These are phyloP conservation scores for Callipepla californica DNA, from an alignment of 2,113 vertebrate genomes.

Conservation along the genomic window DNA sequence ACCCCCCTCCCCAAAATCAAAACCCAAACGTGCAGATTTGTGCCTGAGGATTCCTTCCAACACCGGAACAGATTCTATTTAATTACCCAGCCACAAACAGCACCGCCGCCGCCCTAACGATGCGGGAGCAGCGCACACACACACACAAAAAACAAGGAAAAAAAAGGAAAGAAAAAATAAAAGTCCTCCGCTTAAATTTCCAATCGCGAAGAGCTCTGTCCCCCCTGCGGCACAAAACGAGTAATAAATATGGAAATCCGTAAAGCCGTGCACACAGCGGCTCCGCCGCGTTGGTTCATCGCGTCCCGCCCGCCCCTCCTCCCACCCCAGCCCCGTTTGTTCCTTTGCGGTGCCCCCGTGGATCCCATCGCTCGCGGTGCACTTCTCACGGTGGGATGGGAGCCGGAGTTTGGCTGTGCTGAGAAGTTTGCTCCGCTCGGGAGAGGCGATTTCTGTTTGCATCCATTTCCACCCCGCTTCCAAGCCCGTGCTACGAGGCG, in stretches of 20 bases:
- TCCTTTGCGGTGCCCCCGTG: neutral
- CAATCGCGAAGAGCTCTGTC: slow-evolving; percentile 3
- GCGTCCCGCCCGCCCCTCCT: neutral
- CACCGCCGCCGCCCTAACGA: neutral
- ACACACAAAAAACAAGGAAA: neutral
- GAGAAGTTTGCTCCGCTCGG: neutral
- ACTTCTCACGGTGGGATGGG: no score
- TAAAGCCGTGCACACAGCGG: slow-evolving; percentile 45
- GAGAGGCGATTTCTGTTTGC: neutral
- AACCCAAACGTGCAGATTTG: neutral
- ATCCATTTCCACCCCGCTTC: neutral
- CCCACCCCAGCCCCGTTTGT: neutral
- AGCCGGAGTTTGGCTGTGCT: no score
- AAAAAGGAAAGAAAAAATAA: neutral
- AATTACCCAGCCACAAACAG: neutral
- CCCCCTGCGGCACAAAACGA: slow-evolving; percentile 9
- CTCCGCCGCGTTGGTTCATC: neutral
- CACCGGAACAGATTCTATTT: neutral
- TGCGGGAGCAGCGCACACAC: neutral
- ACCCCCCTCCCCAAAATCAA: neutral
- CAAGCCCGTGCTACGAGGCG: neutral
- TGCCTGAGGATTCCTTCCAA: neutral
- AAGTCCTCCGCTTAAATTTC: slow-evolving; percentile 36
- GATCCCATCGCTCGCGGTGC: neutral
- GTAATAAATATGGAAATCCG: slow-evolving; percentile 81